phyloP scores from a whole-genome alignment of 1,140 invertebrate genomes.

The Lithobius niger region DNA sequence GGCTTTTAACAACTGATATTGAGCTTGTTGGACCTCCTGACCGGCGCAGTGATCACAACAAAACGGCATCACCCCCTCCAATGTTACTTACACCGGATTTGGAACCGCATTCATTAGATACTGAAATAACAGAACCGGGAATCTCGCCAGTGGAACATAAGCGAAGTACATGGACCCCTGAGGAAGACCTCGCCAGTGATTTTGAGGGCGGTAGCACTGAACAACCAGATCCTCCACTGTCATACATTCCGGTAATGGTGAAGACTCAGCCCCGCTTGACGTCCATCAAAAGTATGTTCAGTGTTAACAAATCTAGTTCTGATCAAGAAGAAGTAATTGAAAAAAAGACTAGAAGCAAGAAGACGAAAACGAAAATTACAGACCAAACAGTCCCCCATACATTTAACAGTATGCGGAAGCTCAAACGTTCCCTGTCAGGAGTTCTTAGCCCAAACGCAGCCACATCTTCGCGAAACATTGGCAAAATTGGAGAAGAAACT shows the following conservation, averaged over 20 bases:
- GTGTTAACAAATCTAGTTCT: constrained; percentile 43
- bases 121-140: neutral
- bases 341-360: constrained; percentile 42
- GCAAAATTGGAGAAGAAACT: constrained; percentile 4
- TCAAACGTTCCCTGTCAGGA: constrained; percentile 48
- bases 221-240: neutral
- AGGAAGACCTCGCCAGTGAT: constrained; percentile 55
- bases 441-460: constrained; percentile 35
- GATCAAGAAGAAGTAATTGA: constrained; percentile 41
- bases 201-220: constrained; percentile 11
- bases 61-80: neutral
- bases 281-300: constrained; percentile 51
- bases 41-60: neutral
- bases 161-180: constrained; percentile 50
- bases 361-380: constrained; percentile 12
- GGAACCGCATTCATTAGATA: neutral
- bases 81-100: neutral
- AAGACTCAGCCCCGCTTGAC: constrained; percentile 41
- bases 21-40: constrained; percentile 15
- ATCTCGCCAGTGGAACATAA: constrained; percentile 10
- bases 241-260: constrained; percentile 11
- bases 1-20: constrained; percentile 16
- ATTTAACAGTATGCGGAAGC: constrained; percentile 21
- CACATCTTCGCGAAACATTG: neutral
- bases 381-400: constrained; percentile 11